Percentiles rank a stretch among this genome's conserved stretches.
These are phyloP conservation scores for Trematomus loennbergii DNA, from an alignment of 2,113 vertebrate genomes.

Conservation along the genomic window DNA sequence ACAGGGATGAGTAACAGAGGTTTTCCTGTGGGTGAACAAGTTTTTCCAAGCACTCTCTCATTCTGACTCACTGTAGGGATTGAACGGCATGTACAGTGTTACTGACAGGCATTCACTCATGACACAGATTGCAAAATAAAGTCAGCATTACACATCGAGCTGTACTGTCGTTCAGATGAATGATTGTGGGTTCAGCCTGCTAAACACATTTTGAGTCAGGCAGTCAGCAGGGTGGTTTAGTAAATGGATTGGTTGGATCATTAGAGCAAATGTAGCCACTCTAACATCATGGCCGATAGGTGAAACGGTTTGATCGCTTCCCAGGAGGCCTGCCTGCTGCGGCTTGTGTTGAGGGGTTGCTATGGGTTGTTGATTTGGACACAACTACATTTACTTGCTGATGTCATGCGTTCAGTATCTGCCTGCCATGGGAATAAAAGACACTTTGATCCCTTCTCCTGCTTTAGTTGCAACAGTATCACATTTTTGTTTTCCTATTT, in stretches of 20 bases:
- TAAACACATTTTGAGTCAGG: slow-evolving; percentile 22
- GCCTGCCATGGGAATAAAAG: slow-evolving; percentile 60
- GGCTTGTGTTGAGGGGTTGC: slow-evolving; percentile 73
- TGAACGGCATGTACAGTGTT: slow-evolving; percentile 10
- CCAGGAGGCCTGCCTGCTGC: slow-evolving; percentile 46
- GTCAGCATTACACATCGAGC: not conserved
- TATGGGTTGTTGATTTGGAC: slow-evolving; percentile 65
- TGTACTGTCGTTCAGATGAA: not conserved
- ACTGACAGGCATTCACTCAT: slow-evolving; percentile 2
- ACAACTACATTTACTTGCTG: slow-evolving; percentile 66
- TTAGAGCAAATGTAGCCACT: slow-evolving; percentile 42
- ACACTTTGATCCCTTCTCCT: slow-evolving; percentile 9
- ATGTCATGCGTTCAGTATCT: slow-evolving; percentile 69
- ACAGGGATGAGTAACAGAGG: slow-evolving; percentile 16
- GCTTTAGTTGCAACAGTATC: slow-evolving; percentile 27
- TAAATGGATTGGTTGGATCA: slow-evolving; percentile 51
- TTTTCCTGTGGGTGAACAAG: slow-evolving; percentile 40
- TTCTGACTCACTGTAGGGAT: slow-evolving; percentile 39
- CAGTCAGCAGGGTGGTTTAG: slow-evolving; percentile 21
- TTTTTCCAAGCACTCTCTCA: slow-evolving; percentile 39
- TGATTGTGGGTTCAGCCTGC: slow-evolving; percentile 3
- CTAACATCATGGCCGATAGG: slow-evolving; percentile 28
- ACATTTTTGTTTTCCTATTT: slow-evolving; percentile 22
- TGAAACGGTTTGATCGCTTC: slow-evolving; percentile 43
- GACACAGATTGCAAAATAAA: slow-evolving; percentile 6